Evolutionary conservation across 2,113 vertebrate species (phyloP), one percentile per base, ranked within the genome.

Genomic region (Cnemophilus loriae): DNA sequence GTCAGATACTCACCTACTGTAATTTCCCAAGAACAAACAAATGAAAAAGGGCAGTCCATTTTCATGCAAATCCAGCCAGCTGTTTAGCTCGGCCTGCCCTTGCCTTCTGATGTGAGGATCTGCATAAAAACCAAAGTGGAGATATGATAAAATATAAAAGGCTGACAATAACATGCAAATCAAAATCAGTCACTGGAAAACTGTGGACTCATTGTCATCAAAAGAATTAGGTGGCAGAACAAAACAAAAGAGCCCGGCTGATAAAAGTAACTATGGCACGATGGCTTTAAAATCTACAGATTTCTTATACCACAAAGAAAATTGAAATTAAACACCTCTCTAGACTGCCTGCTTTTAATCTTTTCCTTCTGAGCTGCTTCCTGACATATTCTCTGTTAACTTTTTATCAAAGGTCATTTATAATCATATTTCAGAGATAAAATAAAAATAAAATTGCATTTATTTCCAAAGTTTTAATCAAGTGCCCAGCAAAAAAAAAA

Each of bases 201-300:
- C 95, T 91, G 96, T 93, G 86, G 96, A 96, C 97, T 97, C 97
- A 96, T 98, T 98, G 93, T 94, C 95, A 97, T 97, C 95, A 97
- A 91, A 98, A 98, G 98, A 98, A 98, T 98, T 97, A 98, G 98
- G 97, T 98, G 98, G 98, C 97, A 96, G 96, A 98, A 95, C 96
- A 97, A 98, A 98, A 98, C 97, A 98, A 97, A 97, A 96, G 93
- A 91, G 85, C 96, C 84, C 10, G 71, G 63, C 93, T 97, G 96
- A 97, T 97, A 97, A 98, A 98, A 98, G 97, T 97, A 95, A 93
- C 92, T 85, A 76, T 46, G 96, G 91, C 83, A 59, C 27, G 94
- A 95, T 77, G 95, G 95, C 85, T 96, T 97, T 82, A 94, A 96
- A 97, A 97, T 96, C 93, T 82, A 85, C 86, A 88, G 82, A 97